Conservation (phyloP, 2,113 vertebrate genomes). For the Synchiropus splendidus region DNA sequence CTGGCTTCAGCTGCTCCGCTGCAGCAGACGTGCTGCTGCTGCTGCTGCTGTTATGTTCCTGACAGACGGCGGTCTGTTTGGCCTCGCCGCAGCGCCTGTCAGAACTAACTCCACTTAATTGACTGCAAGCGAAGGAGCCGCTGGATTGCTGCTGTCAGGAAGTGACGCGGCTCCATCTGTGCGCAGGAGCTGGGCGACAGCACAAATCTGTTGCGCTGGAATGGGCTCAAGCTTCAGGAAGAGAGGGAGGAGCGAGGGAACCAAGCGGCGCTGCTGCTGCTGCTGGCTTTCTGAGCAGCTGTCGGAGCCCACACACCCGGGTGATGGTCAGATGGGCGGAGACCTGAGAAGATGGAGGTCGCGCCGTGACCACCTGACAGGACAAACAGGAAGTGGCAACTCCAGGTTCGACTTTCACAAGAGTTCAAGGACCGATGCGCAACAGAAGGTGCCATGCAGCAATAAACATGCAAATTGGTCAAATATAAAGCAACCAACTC, state of each 20-base stretch:
- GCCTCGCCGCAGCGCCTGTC: constrained; percentile 62
- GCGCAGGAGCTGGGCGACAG: constrained; percentile 56
- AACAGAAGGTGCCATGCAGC: too few species aligned
- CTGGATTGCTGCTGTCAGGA: constrained; percentile 62
- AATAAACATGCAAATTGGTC: too few species aligned
- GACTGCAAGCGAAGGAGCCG: constrained; percentile 65
- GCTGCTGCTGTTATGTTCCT: constrained; percentile 2
- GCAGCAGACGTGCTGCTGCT: constrained; percentile 35
- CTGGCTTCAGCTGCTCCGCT: too few species aligned
- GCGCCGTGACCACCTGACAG: too few species aligned
- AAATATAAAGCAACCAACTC: too few species aligned
- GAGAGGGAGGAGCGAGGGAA: constrained; percentile 11
- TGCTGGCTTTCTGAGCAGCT: constrained; percentile 55
- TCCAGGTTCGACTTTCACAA: too few species aligned
- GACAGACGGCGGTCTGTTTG: constrained; percentile 61
- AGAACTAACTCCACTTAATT: constrained; percentile 71
- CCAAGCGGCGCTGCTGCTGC: constrained; percentile 18
- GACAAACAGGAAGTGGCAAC: too few species aligned
- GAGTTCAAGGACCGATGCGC: too few species aligned
- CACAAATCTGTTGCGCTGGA: constrained; percentile 63
- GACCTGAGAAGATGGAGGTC: too few species aligned
- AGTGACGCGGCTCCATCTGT: constrained; percentile 64
- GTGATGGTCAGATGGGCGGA: constrained; percentile 22
- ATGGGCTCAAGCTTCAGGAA: constrained; percentile 45
- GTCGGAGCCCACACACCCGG: constrained; percentile 51